Evolutionary conservation across 1,140 invertebrate species (phyloP).

Genomic region (Ooceraea biroi): DNA sequence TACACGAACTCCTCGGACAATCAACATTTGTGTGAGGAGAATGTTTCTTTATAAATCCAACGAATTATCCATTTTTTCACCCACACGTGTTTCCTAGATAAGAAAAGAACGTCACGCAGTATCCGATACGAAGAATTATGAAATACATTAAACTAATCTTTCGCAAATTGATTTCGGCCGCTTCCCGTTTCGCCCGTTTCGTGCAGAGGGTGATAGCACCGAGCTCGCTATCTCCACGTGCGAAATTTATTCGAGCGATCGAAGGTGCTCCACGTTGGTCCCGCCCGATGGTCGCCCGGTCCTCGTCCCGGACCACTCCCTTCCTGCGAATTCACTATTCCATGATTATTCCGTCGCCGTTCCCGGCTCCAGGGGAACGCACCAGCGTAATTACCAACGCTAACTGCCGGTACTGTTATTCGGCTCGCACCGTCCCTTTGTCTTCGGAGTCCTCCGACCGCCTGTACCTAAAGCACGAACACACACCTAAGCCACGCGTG

Average conservation of each 20-base stretch:
- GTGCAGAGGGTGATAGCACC: background rate
- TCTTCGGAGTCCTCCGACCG: constrained; percentile 72
- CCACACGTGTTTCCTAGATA: too few species aligned
- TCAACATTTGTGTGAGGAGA: too few species aligned
- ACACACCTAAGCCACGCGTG: constrained; percentile 13
- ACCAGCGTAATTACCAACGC: constrained; percentile 79
- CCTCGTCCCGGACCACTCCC: constrained; percentile 48
- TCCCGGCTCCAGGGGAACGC: constrained; percentile 72
- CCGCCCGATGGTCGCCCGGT: constrained; percentile 18
- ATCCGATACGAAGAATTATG: background rate
- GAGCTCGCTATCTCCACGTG: constrained; percentile 4
- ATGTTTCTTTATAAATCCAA: too few species aligned
- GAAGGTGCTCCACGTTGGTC: constrained; percentile 3
- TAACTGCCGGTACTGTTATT: constrained; percentile 81
- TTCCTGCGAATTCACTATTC: constrained; percentile 56
- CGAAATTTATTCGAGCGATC: constrained; percentile 57
- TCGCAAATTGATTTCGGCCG: constrained; percentile 29
- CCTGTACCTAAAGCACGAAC: constrained; percentile 33
- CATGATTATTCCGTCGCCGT: constrained; percentile 70
- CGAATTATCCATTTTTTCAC: too few species aligned
- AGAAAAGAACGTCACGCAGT: background rate
- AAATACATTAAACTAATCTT: background rate
- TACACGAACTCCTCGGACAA: too few species aligned
- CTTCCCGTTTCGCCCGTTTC: background rate
- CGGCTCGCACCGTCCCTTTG: constrained; percentile 77